Evolutionary conservation across 2,888 invertebrate species (phyloP), one percentile per base, ranked within the genome.

Genomic region (Thera obeliscata): DNA sequence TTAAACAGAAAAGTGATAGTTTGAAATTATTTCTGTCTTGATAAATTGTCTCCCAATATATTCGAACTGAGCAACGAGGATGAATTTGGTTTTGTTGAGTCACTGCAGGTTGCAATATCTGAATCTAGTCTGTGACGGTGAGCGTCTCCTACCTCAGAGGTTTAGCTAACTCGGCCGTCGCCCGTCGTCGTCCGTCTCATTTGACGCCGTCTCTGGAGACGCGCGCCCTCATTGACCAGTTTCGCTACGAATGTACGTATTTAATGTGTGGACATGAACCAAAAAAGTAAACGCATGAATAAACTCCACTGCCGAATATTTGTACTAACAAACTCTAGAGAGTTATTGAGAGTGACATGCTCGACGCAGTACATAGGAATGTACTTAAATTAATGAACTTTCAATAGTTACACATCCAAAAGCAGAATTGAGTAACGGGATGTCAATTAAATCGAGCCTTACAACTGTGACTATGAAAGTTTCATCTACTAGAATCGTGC

Each of bases 11-110:
- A 86, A 85, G 89, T 87, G 90, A 91, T 89, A 87, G 86, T 88
- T 90, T 89, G 84, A 91, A 92, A 92, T 93, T 92, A 91, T 91
- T 93, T 93, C 92, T 91, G 92, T 91, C 90, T 93, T 91, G 91
- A 87, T 90, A 55, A n/a, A 92, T 91, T 91, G 91, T 91, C 87
- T 78, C 80, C 52, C 56, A 79, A 83, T 82, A 82, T 85, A 79
- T 83, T 83, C 83, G 82, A 85, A 86, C 86, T 84, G 82, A 85
- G 86, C 86, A 87, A 87, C 84, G 87, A 86, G 86, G 80, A 83
- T 84, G 83, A 81, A 80, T 84, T 81, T 82, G 81, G 82, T 85
- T 86, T 81, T 80, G 83, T 83, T 84, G 83, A 84, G 80, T 87
- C 87, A 83, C 81, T 81, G 83, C 78, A 74, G 74, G 79, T 66